Conservation (phyloP, 2,113 vertebrate genomes). For the Drymodes brunneopygia region DNA sequence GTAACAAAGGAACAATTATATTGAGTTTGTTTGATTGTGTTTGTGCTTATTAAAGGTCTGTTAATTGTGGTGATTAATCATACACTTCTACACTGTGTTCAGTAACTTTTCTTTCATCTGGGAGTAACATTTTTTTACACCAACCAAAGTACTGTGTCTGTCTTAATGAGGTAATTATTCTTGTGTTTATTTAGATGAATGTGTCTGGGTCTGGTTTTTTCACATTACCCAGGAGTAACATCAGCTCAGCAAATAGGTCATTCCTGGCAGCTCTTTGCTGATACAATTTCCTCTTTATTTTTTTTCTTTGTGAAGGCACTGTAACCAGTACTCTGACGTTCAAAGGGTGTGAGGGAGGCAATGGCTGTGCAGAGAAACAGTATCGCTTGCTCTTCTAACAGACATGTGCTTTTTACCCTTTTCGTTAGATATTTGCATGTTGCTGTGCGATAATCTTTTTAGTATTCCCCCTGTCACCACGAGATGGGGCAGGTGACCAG, state of each 20-base stretch:
- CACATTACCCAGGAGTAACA: background rate
- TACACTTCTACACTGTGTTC: background rate
- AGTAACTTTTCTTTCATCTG: background rate
- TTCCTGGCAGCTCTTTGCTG: background rate
- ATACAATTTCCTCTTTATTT: background rate
- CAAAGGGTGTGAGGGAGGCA: background rate
- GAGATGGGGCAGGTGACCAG: background rate
- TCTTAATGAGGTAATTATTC: background rate
- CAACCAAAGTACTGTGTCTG: background rate
- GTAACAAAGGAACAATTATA: background rate
- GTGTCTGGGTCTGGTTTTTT: background rate
- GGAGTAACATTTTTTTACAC: background rate
- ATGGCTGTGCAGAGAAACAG: no score
- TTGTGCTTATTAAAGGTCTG: background rate
- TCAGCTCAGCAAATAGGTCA: background rate
- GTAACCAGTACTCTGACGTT: background rate
- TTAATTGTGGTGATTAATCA: background rate
- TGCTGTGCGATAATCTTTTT: background rate
- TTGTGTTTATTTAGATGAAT: background rate
- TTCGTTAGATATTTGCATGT: background rate
- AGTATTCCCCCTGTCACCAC: background rate
- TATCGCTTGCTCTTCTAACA: background rate
- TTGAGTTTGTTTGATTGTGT: background rate
- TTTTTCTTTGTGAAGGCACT: background rate
- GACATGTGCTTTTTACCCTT: fast-evolving